Evolutionary conservation across 2,888 invertebrate species (phyloP).

Genomic region (Steinernema scapterisci): DNA sequence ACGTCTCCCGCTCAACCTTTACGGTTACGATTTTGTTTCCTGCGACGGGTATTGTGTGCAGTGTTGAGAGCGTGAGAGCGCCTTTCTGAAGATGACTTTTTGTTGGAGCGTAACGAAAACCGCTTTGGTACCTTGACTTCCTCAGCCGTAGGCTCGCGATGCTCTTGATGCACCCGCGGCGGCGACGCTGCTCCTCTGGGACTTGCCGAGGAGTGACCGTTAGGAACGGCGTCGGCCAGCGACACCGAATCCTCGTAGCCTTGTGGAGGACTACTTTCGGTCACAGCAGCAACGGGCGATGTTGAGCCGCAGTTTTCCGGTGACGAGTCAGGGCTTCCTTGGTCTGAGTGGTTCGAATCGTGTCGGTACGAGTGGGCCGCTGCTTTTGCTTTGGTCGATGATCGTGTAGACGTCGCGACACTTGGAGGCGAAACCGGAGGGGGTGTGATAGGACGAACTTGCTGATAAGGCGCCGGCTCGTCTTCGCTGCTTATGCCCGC

Average conservation of each 20-base stretch:
- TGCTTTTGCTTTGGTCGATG: background rate
- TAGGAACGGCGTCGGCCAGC: constrained; percentile 20
- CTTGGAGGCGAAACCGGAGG: constrained; percentile 43
- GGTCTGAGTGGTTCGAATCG: constrained; percentile 7
- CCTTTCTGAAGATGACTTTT: constrained; percentile 36
- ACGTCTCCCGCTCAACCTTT: constrained; percentile 32
- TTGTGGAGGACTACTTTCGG: background rate
- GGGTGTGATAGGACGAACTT: constrained; percentile 43
- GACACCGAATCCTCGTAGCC: constrained; percentile 2
- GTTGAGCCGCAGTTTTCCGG: constrained; percentile 8
- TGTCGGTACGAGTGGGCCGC: background rate
- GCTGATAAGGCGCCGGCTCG: constrained; percentile 51
- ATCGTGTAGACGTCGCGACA: background rate
- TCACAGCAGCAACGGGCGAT: constrained; percentile 2
- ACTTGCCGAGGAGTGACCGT: background rate
- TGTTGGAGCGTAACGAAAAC: background rate
- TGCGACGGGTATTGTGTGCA: constrained; percentile 27
- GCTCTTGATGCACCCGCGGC: constrained; percentile 15
- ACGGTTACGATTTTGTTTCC: constrained; percentile 32
- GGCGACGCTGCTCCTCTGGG: constrained; percentile 30
- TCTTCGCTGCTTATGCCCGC: constrained; percentile 37
- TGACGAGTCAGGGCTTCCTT: background rate
- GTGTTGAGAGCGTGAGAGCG: constrained; percentile 29
- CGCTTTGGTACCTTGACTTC: constrained; percentile 26
- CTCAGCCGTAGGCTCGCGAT: constrained; percentile 15